A percentile compares a stretch with the other conserved stretches of the same genome.
Evolutionary conservation across 1,140 invertebrate genomes (phyloP).

Genomic region (Saccostrea echinata): DNA sequence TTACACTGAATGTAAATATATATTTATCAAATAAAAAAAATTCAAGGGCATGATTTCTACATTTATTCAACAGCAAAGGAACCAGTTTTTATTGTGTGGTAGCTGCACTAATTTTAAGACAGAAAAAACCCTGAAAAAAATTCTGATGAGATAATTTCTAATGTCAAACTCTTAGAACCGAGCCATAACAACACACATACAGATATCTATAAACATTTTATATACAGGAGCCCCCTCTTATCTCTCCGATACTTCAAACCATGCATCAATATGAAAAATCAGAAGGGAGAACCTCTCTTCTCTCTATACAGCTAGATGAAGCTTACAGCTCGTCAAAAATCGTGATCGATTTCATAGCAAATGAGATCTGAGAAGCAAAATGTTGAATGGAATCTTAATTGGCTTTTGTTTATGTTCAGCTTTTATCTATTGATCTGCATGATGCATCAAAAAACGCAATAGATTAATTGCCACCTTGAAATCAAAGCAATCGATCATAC

Average conservation of each 20-base stretch:
- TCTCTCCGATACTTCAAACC: neutral
- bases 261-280: neutral
- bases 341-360: neutral
- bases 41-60: no score
- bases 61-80: no score
- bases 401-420: neutral
- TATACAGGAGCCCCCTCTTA: neutral
- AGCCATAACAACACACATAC: neutral
- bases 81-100: no score
- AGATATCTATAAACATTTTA: neutral
- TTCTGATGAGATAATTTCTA: neutral
- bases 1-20: no score
- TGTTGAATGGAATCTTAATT: conserved; percentile 16
- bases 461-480: no score
- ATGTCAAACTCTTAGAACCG: neutral
- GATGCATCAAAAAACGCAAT: neutral
- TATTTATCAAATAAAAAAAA: no score
- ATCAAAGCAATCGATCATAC: no score
- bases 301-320: neutral
- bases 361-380: conserved; percentile 5
- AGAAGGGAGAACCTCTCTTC: neutral
- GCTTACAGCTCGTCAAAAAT: neutral
- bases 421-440: neutral
- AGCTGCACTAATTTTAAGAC: no score
- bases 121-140: neutral